phyloP scores from a whole-genome alignment of 1,140 invertebrate species.

The Heliconius nattereri region DNA sequence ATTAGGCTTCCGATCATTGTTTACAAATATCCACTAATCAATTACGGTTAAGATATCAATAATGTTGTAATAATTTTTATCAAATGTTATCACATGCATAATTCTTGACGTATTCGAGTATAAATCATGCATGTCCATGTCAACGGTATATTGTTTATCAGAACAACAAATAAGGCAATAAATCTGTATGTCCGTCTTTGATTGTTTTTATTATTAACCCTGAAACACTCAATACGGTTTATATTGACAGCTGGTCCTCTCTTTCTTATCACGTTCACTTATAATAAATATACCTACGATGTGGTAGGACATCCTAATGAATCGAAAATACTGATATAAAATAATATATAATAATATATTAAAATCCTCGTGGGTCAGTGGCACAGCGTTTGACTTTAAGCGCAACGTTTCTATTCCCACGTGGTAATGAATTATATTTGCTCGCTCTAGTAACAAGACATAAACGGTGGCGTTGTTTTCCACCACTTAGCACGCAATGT shows the following conservation, averaged over 20 bases:
- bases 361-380: too few species aligned
- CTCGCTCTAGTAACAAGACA: too few species aligned
- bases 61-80: conserved; percentile 23
- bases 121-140: conserved; percentile 35
- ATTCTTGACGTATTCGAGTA: conserved; percentile 21
- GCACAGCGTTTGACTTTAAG: too few species aligned
- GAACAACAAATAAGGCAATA: conserved; percentile 47
- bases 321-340: too few species aligned
- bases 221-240: neutral
- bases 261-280: neutral
- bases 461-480: too few species aligned
- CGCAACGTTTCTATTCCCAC: too few species aligned
- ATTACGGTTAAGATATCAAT: conserved; percentile 14
- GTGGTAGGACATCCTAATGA: too few species aligned
- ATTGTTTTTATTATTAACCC: conserved; percentile 13
- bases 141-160: conserved; percentile 38
- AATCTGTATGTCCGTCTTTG: conserved; percentile 29
- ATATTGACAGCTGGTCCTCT: neutral
- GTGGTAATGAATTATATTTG: too few species aligned
- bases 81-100: conserved; percentile 1
- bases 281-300: conserved; percentile 1
- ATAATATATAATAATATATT: too few species aligned
- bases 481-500: too few species aligned
- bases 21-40: neutral
- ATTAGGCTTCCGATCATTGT: neutral